Evolutionary conservation across 2,888 invertebrate species (phyloP), one percentile per base, ranked within the genome.

Genomic region (Formica aserva): DNA sequence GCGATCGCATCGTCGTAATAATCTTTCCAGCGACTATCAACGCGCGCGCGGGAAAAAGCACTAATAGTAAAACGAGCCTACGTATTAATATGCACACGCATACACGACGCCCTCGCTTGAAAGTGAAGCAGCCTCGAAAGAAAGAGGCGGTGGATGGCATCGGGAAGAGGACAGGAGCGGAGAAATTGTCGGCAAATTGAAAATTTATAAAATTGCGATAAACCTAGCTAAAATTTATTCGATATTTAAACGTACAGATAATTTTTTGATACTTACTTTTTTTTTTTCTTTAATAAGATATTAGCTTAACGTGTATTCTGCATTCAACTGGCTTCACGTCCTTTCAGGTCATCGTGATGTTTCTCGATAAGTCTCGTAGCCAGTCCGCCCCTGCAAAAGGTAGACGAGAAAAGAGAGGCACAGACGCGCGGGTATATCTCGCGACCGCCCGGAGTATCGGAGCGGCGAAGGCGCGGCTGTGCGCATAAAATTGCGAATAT

Each of bases 401-500:
- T 22, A 41, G 66, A 80, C 48, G 77, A 86, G 29, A n/a, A 80
- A 60, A 77, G 55, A 77, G 77, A 77, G 55, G 29, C 38, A 29
- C 11, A 55, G 35, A 84, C 29, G 48, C 29, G 15, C 82, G 45
- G 18, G 55, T 69, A 75, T 84, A 74, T 82, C 66, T 69, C 57
- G 62, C 76, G 88, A 84, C 78, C 72, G 86, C 83, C 85, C 66
- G 66, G 76, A 88, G 86, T 85, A 89, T 85, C 84, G 82, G 60
- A 57, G 85, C 69, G 76, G 83, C 88, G 85, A 89, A 91, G 86
- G 90, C 85, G 86, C 91, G 90, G 87, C 86, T 81, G 82, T 86
- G 85, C 87, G 86, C 88, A 90, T 91, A 90, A 92, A 92, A 89
- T 84, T 87, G 86, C 87, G 80, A 89, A 88, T 86, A 88, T 87